These are phyloP conservation scores for Aradophagus sp. DNA, from an alignment of 1,140 invertebrate genomes.

Conservation along the genomic window DNA sequence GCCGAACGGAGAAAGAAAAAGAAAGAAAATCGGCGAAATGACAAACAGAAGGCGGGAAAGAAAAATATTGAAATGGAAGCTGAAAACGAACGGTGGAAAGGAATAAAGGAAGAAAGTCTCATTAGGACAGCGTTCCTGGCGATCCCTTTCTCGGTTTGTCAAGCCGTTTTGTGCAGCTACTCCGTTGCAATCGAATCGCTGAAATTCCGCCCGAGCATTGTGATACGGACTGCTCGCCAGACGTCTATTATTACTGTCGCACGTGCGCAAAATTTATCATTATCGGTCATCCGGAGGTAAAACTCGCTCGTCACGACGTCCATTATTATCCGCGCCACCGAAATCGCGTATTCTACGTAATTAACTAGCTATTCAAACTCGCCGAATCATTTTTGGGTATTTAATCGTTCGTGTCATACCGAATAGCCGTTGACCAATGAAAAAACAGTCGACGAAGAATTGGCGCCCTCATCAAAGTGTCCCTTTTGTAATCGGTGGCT, in stretches of 20 bases:
- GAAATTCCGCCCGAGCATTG: constrained; percentile 23
- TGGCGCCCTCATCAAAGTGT: no score
- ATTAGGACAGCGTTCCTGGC: constrained; percentile 13
- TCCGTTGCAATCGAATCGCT: constrained; percentile 27
- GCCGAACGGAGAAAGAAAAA: background rate
- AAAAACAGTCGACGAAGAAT: no score
- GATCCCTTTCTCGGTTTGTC: constrained; percentile 8
- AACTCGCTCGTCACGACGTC: constrained; percentile 28
- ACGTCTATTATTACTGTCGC: constrained; percentile 26
- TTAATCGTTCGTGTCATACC: no score
- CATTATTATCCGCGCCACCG: constrained; percentile 18
- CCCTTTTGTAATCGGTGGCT: no score
- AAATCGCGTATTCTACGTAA: constrained; percentile 10
- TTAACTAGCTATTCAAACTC: no score
- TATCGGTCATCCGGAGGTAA: constrained; percentile 30
- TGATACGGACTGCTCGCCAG: constrained; percentile 22
- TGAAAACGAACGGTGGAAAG: no score
- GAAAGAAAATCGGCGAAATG: constrained; percentile 3
- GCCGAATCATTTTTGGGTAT: no score
- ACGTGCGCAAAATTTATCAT: constrained; percentile 39
- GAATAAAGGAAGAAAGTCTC: constrained; percentile 14
- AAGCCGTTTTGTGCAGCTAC: constrained; percentile 23
- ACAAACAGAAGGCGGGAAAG: no score
- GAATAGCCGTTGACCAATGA: no score
- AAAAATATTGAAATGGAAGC: no score